A percentile compares a stretch with the other conserved stretches of the same genome.
Conservation (phyloP, 2,113 vertebrate genomes). For the Macquaria australasica region DNA sequence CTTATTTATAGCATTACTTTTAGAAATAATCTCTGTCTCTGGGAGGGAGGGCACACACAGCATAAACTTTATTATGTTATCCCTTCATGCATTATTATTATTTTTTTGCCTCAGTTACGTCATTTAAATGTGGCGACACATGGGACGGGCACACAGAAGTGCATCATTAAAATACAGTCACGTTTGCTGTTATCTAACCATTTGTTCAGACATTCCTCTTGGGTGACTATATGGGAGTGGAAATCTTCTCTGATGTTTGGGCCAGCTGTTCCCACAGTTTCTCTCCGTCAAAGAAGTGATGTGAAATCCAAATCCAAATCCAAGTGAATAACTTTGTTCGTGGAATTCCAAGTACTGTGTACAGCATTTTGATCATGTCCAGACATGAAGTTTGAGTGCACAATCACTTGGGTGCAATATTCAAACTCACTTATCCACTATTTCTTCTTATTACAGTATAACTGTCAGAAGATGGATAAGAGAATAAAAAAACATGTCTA, state of each 20-base stretch:
- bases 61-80: background rate
- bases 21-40: background rate
- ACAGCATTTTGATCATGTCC: background rate
- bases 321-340: background rate
- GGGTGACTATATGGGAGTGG: constrained; percentile 74
- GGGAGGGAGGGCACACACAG: background rate
- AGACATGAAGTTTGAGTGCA: constrained; percentile 7
- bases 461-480: background rate
- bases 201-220: constrained; percentile 82
- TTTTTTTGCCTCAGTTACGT: background rate
- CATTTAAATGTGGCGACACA: background rate
- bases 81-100: background rate
- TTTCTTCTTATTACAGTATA: background rate
- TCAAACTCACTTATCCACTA: background rate
- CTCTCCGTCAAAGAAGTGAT: constrained; percentile 11
- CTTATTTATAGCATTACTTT: background rate
- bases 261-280: constrained; percentile 74
- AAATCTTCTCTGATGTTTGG: constrained; percentile 73
- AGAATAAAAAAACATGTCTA: background rate
- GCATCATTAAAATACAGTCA: constrained; percentile 21
- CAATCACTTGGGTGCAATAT: background rate
- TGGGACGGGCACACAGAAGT: background rate
- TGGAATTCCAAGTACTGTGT: background rate
- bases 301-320: background rate
- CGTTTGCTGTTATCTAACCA: constrained; percentile 60